Evolutionary conservation across 2,888 invertebrate genomes (phyloP).

Genomic region (Drosophila percnosoma): DNA sequence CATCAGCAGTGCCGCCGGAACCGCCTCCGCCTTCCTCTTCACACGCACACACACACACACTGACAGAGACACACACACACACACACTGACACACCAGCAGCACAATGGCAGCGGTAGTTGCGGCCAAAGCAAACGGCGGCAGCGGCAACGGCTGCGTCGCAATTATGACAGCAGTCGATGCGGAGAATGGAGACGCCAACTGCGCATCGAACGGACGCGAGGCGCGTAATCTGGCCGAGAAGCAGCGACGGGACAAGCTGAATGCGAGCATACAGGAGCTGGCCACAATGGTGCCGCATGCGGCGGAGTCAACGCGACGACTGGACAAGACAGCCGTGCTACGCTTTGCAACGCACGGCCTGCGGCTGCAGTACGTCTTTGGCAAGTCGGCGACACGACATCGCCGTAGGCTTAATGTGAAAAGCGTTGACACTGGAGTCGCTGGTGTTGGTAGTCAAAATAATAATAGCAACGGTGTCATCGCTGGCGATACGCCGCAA

Average conservation of each 20-base stretch:
- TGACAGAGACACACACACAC: not conserved
- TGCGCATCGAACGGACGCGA: slow-evolving; percentile 88
- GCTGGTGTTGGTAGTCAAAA: not conserved
- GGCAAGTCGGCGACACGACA: slow-evolving; percentile 75
- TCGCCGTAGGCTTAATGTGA: slow-evolving; percentile 44
- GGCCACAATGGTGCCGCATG: slow-evolving; percentile 92
- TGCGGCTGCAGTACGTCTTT: slow-evolving; percentile 90
- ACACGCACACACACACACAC: slow-evolving; percentile 7
- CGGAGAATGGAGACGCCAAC: slow-evolving; percentile 38
- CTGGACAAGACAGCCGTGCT: slow-evolving; percentile 96
- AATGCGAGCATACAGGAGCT: slow-evolving; percentile 94
- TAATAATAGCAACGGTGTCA: slow-evolving; percentile 19
- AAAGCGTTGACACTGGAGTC: slow-evolving; percentile 14
- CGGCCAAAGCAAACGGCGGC: slow-evolving; percentile 23
- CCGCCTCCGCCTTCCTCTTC: not conserved
- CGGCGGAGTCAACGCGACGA: slow-evolving; percentile 91
- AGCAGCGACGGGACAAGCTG: slow-evolving; percentile 94
- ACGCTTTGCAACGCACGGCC: slow-evolving; percentile 93
- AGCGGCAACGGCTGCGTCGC: slow-evolving; percentile 46
- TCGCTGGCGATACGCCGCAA: slow-evolving; percentile 84
- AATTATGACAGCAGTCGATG: slow-evolving; percentile 51
- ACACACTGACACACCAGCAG: slow-evolving; percentile 43
- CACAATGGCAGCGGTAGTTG: slow-evolving; percentile 64
- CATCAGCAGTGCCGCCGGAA: slow-evolving; percentile 17
- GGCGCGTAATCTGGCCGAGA: slow-evolving; percentile 95